A percentile compares a stretch with the other conserved stretches of the same genome.
Evolutionary conservation across 2,113 vertebrate genomes (phyloP).

Genomic region (Myocastor coypus): DNA sequence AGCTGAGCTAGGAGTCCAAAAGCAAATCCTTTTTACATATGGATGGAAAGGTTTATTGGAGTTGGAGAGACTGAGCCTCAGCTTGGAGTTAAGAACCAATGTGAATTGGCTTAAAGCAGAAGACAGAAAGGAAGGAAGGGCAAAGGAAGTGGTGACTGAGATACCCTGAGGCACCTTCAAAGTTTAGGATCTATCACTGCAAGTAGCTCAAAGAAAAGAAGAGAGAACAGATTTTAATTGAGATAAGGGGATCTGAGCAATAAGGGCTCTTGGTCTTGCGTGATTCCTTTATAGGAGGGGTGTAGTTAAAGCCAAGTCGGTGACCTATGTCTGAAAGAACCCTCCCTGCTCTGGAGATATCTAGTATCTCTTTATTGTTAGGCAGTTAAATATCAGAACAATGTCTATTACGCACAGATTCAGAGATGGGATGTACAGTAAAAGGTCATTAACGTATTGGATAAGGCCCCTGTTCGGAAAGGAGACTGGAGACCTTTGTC

Average conservation of each 20-base stretch:
- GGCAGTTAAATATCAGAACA: background rate
- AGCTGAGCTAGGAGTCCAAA: background rate
- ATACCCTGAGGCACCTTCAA: background rate
- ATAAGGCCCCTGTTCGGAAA: background rate
- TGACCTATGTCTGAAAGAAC: background rate
- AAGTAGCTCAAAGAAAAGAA: background rate
- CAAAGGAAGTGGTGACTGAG: background rate
- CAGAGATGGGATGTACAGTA: background rate
- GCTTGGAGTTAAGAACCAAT: background rate
- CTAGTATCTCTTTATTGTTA: background rate
- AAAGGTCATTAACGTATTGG: background rate
- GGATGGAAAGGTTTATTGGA: background rate
- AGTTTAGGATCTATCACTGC: background rate
- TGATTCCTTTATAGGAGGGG: background rate
- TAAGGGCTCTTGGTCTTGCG: background rate
- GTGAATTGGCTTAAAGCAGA: background rate
- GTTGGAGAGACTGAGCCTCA: background rate
- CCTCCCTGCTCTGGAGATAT: background rate
- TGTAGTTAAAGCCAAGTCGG: background rate
- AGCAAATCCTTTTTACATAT: background rate
- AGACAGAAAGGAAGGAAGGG: background rate
- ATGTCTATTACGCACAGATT: background rate
- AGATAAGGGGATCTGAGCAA: background rate
- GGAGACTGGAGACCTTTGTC: background rate
- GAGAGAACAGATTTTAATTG: background rate